These are phyloP conservation scores for Philereme vetulata DNA, from an alignment of 2,888 invertebrate species.

Conservation along the genomic window DNA sequence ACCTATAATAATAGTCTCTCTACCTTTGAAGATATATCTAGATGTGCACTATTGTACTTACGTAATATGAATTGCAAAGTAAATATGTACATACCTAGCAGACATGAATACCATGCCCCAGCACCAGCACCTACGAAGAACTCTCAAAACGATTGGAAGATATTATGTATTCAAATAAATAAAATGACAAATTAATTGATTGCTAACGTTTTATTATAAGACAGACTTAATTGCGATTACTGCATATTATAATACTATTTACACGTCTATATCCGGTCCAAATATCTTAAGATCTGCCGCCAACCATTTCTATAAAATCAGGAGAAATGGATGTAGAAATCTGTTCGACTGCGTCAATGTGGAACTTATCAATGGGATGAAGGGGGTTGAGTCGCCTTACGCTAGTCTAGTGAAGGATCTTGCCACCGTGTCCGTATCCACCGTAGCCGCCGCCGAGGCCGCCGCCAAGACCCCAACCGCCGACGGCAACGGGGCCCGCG, in stretches of 20 bases:
- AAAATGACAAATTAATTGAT: constrained; percentile 37
- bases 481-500: constrained; percentile 39
- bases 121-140: no score
- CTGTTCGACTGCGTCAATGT: constrained; percentile 52
- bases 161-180: no score
- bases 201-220: constrained; percentile 56
- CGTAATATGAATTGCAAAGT: no score
- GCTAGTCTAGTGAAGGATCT: constrained; percentile 37
- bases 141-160: no score
- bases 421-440: constrained; percentile 42
- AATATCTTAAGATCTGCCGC: constrained; percentile 65
- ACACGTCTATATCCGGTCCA: constrained; percentile 59
- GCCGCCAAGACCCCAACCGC: constrained; percentile 43
- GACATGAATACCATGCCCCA: no score
- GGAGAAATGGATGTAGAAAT: constrained; percentile 73
- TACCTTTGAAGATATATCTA: no score
- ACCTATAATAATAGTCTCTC: no score
- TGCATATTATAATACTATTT: constrained; percentile 46
- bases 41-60: no score
- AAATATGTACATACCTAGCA: no score
- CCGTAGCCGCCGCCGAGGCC: constrained; percentile 42
- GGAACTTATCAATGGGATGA: constrained; percentile 42
- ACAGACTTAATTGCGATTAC: constrained; percentile 52
- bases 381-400: constrained; percentile 23
- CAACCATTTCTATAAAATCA: constrained; percentile 67